These are phyloP conservation scores for Thalpophila matura DNA, from an alignment of 2,888 invertebrate species.

Conservation along the genomic window DNA sequence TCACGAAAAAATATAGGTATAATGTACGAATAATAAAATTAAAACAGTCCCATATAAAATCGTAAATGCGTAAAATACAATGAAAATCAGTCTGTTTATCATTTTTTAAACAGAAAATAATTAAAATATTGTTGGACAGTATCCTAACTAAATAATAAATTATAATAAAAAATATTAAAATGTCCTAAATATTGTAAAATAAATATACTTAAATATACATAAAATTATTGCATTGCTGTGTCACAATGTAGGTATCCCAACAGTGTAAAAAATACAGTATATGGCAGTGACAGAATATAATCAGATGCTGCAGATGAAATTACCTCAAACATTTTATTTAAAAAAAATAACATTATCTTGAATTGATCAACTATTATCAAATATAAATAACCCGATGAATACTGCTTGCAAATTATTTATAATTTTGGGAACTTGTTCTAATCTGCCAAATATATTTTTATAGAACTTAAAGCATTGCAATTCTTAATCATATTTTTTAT, in stretches of 20 bases:
- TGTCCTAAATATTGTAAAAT: conserved; percentile 29
- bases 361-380: neutral
- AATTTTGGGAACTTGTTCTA: conserved; percentile 12
- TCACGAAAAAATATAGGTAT: neutral
- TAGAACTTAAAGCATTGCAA: conserved; percentile 34
- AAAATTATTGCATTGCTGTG: conserved; percentile 28
- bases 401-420: conserved; percentile 30
- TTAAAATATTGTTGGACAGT: conserved; percentile 15
- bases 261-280: conserved; percentile 1
- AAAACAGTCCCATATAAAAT: conserved; percentile 11
- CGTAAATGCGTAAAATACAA: conserved; percentile 49
- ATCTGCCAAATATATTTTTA: conserved; percentile 12
- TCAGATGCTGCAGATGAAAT: conserved; percentile 2
- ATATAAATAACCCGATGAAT: conserved; percentile 27
- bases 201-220: conserved; percentile 37
- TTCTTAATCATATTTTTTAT: conserved; percentile 12
- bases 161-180: conserved; percentile 2
- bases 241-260: conserved; percentile 7
- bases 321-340: neutral
- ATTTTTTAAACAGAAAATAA: conserved; percentile 48
- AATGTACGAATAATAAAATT: neutral
- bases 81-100: conserved; percentile 45
- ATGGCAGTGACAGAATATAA: conserved; percentile 33
- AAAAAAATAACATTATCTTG: conserved; percentile 3
- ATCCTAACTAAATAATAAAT: conserved; percentile 25